These are phyloP conservation scores for Amblyraja radiata DNA, from an alignment of 2,797 vertebrate species.

Conservation along the genomic window DNA sequence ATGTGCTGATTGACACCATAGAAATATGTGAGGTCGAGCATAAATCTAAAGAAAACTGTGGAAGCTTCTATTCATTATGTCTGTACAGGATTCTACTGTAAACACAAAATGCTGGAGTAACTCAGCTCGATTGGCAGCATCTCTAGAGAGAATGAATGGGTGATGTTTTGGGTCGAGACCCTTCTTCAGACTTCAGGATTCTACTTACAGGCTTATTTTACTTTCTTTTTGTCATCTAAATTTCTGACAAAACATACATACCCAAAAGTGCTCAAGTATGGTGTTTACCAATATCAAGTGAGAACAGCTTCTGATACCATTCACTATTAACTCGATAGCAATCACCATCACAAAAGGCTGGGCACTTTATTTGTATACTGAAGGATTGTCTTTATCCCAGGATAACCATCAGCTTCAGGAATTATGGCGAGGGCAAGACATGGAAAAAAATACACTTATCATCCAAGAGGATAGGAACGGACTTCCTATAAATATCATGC, in stretches of 20 bases:
- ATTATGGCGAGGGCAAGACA: not conserved
- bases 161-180: not conserved
- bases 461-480: no score
- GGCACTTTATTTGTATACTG: not conserved
- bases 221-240: not conserved
- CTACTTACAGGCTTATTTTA: not conserved
- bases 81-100: no score
- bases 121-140: no score
- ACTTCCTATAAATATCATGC: no score
- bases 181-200: not conserved
- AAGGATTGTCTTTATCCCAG: not conserved
- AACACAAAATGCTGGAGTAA: no score
- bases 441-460: not conserved
- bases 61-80: no score
- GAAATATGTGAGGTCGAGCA: not conserved
- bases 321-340: not conserved
- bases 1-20: not conserved
- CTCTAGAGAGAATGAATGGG: no score
- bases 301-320: not conserved
- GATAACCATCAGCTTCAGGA: not conserved
- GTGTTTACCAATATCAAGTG: not conserved
- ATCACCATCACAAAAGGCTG: not conserved
- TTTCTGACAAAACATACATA: not conserved
- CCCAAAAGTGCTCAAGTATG: not conserved
- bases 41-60: not conserved